These are phyloP conservation scores for Trinectes maculatus DNA, from an alignment of 2,113 vertebrate genomes.

Conservation along the genomic window DNA sequence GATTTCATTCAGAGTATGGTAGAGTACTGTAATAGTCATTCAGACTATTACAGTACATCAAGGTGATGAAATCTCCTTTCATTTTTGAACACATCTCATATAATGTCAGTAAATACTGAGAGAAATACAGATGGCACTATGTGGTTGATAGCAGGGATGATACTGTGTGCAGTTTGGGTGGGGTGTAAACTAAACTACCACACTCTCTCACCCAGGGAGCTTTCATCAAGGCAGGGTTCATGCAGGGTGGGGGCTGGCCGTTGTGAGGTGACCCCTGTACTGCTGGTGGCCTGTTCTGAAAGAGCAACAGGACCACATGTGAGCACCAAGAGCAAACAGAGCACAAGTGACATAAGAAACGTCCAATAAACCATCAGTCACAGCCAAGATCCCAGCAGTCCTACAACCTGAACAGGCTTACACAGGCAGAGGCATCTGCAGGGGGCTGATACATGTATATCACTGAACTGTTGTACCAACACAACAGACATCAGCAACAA, in stretches of 20 bases:
- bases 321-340: slow-evolving; percentile 42
- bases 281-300: slow-evolving; percentile 82
- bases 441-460: not conserved
- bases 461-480: not conserved
- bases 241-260: slow-evolving; percentile 75
- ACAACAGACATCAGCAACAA: slow-evolving; percentile 4
- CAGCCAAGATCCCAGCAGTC: not conserved
- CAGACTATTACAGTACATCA: not conserved
- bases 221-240: slow-evolving; percentile 82
- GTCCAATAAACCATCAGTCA: not conserved
- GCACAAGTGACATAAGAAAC: not conserved
- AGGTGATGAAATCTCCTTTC: not conserved
- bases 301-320: slow-evolving; percentile 65
- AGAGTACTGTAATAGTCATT: no score
- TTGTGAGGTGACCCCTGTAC: slow-evolving; percentile 78
- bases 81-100: not conserved
- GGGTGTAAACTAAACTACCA: not conserved
- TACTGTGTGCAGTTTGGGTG: slow-evolving; percentile 20
- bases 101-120: slow-evolving; percentile 2
- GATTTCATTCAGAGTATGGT: no score
- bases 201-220: slow-evolving; percentile 81
- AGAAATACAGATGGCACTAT: not conserved
- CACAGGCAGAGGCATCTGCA: not conserved
- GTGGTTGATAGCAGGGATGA: not conserved
- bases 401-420: slow-evolving; percentile 2